Evolutionary conservation across 1,140 invertebrate species (phyloP).

Genomic region (Drosophila eugracilis): DNA sequence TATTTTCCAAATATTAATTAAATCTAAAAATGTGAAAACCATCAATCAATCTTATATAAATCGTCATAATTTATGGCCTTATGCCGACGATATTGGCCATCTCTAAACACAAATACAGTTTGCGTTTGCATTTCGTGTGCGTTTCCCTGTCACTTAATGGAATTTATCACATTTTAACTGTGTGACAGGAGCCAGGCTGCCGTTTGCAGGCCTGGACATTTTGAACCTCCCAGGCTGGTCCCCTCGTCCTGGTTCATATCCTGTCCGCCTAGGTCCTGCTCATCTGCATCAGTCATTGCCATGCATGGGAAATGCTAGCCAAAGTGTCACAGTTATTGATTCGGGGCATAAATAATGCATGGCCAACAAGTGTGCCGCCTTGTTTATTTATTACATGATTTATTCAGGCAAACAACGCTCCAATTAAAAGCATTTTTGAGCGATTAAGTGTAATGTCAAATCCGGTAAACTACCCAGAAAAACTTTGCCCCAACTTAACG

Average conservation of each 20-base stretch:
- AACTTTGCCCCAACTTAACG: constrained; percentile 64
- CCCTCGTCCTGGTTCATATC: constrained; percentile 32
- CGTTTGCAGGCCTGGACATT: constrained; percentile 49
- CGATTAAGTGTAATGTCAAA: constrained; percentile 65
- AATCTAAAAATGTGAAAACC: neutral
- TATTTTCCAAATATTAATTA: neutral
- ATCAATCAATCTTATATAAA: neutral
- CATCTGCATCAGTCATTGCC: constrained; percentile 39
- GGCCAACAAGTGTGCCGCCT: constrained; percentile 64
- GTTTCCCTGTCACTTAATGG: constrained; percentile 75
- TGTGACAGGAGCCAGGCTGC: constrained; percentile 71
- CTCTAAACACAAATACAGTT: constrained; percentile 33
- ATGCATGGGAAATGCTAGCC: constrained; percentile 69
- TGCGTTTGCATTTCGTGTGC: constrained; percentile 51
- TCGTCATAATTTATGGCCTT: neutral
- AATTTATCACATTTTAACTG: constrained; percentile 83
- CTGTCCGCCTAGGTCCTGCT: constrained; percentile 36
- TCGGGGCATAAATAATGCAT: constrained; percentile 71
- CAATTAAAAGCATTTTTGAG: constrained; percentile 44
- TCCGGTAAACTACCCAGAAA: constrained; percentile 34
- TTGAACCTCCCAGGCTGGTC: neutral
- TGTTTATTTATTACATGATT: constrained; percentile 76
- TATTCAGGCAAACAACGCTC: constrained; percentile 42
- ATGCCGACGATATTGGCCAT: constrained; percentile 2
- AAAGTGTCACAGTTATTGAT: constrained; percentile 78